These are phyloP conservation scores for Lasius platythorax DNA, from an alignment of 2,888 invertebrate genomes.

Conservation along the genomic window DNA sequence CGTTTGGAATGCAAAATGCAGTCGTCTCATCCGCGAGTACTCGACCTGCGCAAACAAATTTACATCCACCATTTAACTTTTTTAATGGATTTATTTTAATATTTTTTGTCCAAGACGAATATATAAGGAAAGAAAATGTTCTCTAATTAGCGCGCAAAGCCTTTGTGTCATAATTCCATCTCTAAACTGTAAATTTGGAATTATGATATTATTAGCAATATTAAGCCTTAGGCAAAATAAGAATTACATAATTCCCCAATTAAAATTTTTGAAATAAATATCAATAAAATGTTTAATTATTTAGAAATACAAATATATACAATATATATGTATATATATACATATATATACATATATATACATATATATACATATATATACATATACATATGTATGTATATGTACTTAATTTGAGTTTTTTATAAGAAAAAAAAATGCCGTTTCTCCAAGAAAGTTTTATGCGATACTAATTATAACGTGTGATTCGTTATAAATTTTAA, in stretches of 20 bases:
- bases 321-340: background rate
- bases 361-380: too few species aligned
- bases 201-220: conserved; percentile 13
- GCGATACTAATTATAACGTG: conserved; percentile 25
- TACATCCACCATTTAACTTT: conserved; percentile 47
- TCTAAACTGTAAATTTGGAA: conserved; percentile 18
- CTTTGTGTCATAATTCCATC: conserved; percentile 17
- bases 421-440: background rate
- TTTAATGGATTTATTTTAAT: conserved; percentile 13
- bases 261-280: conserved; percentile 20
- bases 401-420: background rate
- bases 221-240: background rate
- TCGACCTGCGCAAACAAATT: conserved; percentile 54
- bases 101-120: conserved; percentile 39
- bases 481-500: conserved; percentile 19
- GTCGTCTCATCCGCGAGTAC: conserved; percentile 48
- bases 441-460: background rate
- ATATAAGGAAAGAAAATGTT: conserved; percentile 26
- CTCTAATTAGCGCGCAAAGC: conserved; percentile 31
- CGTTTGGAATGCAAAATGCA: conserved; percentile 51
- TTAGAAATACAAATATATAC: conserved; percentile 1
- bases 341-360: too few species aligned
- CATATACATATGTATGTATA: too few species aligned
- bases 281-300: conserved; percentile 6
- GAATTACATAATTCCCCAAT: background rate